Conservation (phyloP, 2,888 invertebrate genomes). For the Acronicta psi region DNA sequence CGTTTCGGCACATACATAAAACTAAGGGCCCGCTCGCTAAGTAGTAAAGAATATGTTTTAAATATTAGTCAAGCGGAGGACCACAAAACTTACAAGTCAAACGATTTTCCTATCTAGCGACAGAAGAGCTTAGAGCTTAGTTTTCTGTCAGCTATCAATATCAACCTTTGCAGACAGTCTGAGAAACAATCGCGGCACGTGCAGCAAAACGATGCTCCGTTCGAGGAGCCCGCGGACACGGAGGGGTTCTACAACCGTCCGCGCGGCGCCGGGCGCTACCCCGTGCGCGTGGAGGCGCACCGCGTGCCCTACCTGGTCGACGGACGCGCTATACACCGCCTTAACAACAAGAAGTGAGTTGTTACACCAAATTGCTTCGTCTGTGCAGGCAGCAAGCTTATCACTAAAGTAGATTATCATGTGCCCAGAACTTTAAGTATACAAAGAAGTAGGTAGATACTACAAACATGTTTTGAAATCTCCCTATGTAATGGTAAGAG, state of each 20-base stretch:
- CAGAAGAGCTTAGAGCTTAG: no score
- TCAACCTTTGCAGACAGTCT: constrained; percentile 17
- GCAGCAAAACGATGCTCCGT: constrained; percentile 70
- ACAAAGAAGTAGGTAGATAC: no score
- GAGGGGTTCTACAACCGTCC: constrained; percentile 81
- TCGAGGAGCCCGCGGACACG: constrained; percentile 70
- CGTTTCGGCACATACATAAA: not conserved
- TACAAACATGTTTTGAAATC: no score
- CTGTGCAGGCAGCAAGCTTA: not conserved
- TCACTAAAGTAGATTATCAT: not conserved
- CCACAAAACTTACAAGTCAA: no score
- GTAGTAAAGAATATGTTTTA: no score
- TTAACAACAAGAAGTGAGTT: constrained; percentile 47
- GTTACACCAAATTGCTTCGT: not conserved
- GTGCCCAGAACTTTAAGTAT: no score
- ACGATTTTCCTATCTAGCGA: no score
- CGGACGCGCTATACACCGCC: constrained; percentile 44
- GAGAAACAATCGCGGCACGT: constrained; percentile 36
- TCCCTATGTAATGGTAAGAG: no score
- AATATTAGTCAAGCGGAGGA: no score
- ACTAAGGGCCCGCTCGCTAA: not conserved
- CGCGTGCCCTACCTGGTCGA: constrained; percentile 51
- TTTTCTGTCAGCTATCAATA: no score
- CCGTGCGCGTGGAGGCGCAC: constrained; percentile 66
- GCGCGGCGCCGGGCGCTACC: constrained; percentile 70